Percentiles rank a stretch among this genome's conserved stretches.
Evolutionary conservation across 2,797 vertebrate genomes (phyloP).

Genomic region (Melanotaenia maccullochi): DNA sequence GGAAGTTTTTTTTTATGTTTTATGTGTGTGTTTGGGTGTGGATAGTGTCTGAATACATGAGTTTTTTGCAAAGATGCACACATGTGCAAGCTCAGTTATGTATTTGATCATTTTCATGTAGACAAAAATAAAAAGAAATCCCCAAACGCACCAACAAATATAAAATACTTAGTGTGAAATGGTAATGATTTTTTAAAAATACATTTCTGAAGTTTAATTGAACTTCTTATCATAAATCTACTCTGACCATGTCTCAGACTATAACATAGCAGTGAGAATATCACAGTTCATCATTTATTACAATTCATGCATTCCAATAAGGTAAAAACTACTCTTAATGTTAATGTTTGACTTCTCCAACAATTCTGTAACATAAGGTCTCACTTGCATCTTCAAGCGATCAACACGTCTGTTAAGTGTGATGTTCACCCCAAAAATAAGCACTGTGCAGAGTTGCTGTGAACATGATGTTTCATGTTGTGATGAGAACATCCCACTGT

Average conservation of each 20-base stretch:
- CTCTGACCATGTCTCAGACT: not conserved
- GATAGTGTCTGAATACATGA: conserved; percentile 23
- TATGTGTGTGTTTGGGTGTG: conserved; percentile 22
- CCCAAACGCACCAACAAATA: conserved; percentile 6
- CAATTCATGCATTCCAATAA: not conserved
- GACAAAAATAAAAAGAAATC: conserved; percentile 9
- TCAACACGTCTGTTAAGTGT: conserved; percentile 11
- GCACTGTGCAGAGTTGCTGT: not conserved
- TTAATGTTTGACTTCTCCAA: not conserved
- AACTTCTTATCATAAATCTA: not conserved
- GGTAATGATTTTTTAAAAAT: not conserved
- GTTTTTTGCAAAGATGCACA: not conserved
- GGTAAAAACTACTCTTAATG: not conserved
- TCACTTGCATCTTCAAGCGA: not conserved
- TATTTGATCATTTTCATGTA: conserved; percentile 23
- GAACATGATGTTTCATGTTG: conserved; percentile 2
- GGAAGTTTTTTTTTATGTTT: conserved; percentile 29
- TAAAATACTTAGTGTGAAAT: not conserved
- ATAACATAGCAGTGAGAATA: not conserved
- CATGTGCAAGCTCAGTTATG: conserved; percentile 7
- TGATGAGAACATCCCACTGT: not conserved
- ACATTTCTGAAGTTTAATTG: not conserved
- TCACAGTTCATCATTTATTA: not conserved
- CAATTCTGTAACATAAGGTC: not conserved
- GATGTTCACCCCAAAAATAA: conserved; percentile 1